Percentiles rank a stretch among this genome's conserved stretches.
Conservation (phyloP, 2,113 vertebrate species). For the Podilymbus podiceps region DNA sequence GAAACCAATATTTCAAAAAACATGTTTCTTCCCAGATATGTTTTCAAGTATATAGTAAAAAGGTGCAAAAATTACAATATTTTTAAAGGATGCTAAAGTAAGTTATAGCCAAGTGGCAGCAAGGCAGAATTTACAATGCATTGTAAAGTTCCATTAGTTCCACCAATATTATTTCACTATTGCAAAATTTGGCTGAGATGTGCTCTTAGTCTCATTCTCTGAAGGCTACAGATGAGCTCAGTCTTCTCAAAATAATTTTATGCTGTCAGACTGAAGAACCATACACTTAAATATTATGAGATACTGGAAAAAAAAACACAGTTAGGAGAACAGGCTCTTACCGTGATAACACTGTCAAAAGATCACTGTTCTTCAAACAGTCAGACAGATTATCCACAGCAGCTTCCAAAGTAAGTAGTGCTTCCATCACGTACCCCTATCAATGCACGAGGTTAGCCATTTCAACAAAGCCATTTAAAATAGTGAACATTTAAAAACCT, state of each 20-base stretch:
- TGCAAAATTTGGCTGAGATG: not conserved
- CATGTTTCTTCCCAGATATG: not conserved
- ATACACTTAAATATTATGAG: not conserved
- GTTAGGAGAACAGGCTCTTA: conserved; percentile 53
- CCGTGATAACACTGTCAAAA: conserved; percentile 92
- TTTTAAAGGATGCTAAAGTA: not conserved
- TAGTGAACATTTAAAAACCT: not conserved
- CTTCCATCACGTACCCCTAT: conserved; percentile 98
- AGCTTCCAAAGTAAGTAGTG: conserved; percentile 92
- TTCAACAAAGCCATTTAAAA: not conserved
- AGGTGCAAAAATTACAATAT: not conserved
- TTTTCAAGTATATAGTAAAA: not conserved
- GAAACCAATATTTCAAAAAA: not conserved
- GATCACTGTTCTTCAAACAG: conserved; percentile 94
- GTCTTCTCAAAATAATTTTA: not conserved
- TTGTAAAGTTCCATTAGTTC: not conserved
- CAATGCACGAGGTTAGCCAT: not conserved
- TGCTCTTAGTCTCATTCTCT: not conserved
- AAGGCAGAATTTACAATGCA: not conserved
- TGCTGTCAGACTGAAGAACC: not conserved
- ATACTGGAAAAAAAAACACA: not conserved
- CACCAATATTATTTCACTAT: not conserved
- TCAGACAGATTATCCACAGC: conserved; percentile 96
- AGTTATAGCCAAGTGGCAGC: not conserved
- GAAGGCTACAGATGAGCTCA: not conserved